A percentile compares a stretch with the other conserved stretches of the same genome.
Conservation (phyloP, 2,888 invertebrate species). For the Dryocosmus kuriphilus region DNA sequence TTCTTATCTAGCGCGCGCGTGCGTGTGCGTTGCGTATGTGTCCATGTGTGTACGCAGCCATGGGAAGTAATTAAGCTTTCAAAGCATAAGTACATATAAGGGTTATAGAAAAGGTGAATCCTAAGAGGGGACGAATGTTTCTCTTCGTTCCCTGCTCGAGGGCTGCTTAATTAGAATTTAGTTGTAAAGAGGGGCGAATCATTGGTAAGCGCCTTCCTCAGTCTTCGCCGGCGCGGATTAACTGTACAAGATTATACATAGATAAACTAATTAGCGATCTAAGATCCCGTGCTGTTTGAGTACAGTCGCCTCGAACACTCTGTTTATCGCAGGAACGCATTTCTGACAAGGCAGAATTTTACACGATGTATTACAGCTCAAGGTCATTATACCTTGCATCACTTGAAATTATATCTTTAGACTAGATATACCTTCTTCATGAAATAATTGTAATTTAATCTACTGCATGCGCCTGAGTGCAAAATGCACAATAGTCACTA, state of each 20-base stretch:
- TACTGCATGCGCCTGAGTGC: neutral
- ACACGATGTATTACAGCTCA: constrained; percentile 44
- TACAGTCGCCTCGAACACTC: constrained; percentile 45
- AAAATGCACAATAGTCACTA: neutral
- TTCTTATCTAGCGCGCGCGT: too few relatives aligned
- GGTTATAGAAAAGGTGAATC: constrained; percentile 48
- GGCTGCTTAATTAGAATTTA: constrained; percentile 72
- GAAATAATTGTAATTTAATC: constrained; percentile 9
- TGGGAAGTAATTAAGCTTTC: constrained; percentile 12
- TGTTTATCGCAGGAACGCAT: constrained; percentile 4
- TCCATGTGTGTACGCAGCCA: neutral
- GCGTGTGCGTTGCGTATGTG: too few relatives aligned
- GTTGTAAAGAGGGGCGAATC: constrained; percentile 62
- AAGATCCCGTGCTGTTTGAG: constrained; percentile 57
- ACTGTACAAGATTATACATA: constrained; percentile 68
- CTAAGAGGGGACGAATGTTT: constrained; percentile 53
- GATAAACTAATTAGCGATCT: constrained; percentile 71
- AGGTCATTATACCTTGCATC: constrained; percentile 12
- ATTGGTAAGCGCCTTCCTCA: constrained; percentile 49
- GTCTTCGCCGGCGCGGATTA: constrained; percentile 59
- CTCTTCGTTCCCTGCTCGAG: constrained; percentile 61
- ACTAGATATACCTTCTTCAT: neutral
- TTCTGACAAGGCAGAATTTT: constrained; percentile 40
- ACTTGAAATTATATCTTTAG: constrained; percentile 26
- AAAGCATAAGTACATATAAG: neutral